Conservation (phyloP, 1,140 invertebrate genomes). For the Dolichoris vasculosae region DNA sequence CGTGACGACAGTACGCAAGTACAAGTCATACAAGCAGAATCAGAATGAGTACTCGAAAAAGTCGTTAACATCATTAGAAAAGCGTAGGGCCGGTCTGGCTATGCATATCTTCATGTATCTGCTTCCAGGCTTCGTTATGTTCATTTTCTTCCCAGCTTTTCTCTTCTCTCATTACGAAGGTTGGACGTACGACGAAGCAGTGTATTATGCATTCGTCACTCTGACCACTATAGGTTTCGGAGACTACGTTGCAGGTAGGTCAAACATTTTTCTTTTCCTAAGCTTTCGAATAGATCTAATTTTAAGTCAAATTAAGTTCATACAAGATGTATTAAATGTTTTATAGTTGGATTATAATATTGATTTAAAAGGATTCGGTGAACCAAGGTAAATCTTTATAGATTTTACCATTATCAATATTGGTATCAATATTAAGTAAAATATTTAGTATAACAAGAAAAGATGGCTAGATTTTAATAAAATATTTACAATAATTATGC, state of each 20-base stretch:
- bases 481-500: too few relatives aligned
- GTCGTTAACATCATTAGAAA: conserved; percentile 70
- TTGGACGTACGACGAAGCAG: conserved; percentile 91
- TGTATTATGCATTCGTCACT: conserved; percentile 95
- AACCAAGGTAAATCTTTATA: too few relatives aligned
- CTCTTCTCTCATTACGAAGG: conserved; percentile 91
- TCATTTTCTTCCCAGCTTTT: conserved; percentile 93
- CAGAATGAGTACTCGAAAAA: conserved; percentile 70
- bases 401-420: too few relatives aligned
- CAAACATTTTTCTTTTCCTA: background rate
- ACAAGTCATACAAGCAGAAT: conserved; percentile 83
- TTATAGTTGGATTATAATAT: background rate
- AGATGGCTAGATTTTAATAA: background rate
- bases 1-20: conserved; percentile 82
- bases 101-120: conserved; percentile 87
- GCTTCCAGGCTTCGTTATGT: conserved; percentile 89
- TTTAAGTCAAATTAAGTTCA: too few relatives aligned
- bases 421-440: too few relatives aligned
- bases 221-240: conserved; percentile 96
- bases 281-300: too few relatives aligned
- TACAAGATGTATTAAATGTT: too few relatives aligned
- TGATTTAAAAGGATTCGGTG: background rate
- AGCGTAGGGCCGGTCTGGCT: conserved; percentile 82
- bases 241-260: conserved; percentile 89
- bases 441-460: too few relatives aligned